Conservation (phyloP, 64 coral and sea anemone genomes). For the Stichodactyla mertensii region DNA sequence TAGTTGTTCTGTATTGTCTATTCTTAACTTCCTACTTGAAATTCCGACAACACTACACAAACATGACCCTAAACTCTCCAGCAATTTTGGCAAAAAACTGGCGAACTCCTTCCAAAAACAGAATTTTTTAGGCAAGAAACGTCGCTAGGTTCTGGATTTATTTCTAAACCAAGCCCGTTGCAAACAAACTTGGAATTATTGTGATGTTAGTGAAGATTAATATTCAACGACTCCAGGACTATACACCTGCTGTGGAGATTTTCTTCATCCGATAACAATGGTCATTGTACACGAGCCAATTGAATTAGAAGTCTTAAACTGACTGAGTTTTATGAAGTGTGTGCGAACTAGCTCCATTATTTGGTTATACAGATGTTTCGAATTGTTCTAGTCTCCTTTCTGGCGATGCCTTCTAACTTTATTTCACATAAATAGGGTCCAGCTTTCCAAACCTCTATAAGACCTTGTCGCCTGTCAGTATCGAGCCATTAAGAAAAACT, state of each 20-base stretch:
- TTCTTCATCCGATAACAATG: background rate
- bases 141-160: background rate
- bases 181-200: background rate
- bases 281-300: background rate
- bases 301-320: background rate
- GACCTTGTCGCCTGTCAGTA: background rate
- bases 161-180: background rate
- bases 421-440: background rate
- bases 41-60: background rate
- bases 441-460: background rate
- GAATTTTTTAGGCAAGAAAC: background rate
- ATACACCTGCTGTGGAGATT: background rate
- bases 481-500: background rate
- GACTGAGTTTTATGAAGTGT: background rate
- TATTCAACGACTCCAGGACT: background rate
- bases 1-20: background rate
- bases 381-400: background rate
- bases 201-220: constrained; percentile 1
- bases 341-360: background rate
- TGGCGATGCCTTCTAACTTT: background rate
- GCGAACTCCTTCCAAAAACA: background rate
- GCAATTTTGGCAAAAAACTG: background rate
- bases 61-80: background rate
- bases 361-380: background rate
- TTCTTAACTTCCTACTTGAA: background rate